Percentiles rank a stretch among this genome's conserved stretches.
Conservation (phyloP, 2,113 vertebrate genomes). For the Phylloscopus trochilus region DNA sequence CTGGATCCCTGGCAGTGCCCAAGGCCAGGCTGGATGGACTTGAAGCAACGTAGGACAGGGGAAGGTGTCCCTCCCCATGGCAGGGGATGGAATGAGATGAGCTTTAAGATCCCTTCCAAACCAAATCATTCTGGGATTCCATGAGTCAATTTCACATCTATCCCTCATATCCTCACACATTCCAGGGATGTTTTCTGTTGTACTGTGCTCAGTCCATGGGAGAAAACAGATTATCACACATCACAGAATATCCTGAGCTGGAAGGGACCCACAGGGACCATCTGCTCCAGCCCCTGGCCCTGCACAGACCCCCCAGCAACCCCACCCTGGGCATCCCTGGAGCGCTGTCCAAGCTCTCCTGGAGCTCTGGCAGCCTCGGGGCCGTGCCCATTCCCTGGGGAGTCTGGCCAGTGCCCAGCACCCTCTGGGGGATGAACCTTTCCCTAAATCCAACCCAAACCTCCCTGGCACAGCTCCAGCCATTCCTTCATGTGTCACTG, state of each 20-base stretch:
- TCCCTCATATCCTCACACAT: fast-evolving
- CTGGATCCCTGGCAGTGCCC: background rate
- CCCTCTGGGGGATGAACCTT: background rate
- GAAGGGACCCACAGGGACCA: background rate
- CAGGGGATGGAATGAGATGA: fast-evolving
- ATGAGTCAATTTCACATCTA: fast-evolving
- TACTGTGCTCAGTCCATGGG: fast-evolving
- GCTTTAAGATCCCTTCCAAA: background rate
- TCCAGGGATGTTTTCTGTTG: background rate
- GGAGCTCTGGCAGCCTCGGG: background rate
- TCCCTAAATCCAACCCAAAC: fast-evolving
- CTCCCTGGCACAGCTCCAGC: background rate
- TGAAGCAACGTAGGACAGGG: fast-evolving
- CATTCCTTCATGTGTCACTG: background rate
- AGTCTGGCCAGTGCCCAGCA: background rate
- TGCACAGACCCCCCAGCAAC: fast-evolving
- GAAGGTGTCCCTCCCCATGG: background rate
- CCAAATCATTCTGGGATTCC: background rate
- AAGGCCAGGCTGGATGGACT: fast-evolving
- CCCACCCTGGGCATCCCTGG: background rate
- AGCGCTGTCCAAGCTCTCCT: fast-evolving
- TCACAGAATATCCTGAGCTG: background rate
- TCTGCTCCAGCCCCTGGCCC: fast-evolving
- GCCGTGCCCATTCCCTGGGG: background rate
- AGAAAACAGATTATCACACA: background rate